Conservation (phyloP, 2,888 invertebrate genomes). For the Watsonalla binaria region DNA sequence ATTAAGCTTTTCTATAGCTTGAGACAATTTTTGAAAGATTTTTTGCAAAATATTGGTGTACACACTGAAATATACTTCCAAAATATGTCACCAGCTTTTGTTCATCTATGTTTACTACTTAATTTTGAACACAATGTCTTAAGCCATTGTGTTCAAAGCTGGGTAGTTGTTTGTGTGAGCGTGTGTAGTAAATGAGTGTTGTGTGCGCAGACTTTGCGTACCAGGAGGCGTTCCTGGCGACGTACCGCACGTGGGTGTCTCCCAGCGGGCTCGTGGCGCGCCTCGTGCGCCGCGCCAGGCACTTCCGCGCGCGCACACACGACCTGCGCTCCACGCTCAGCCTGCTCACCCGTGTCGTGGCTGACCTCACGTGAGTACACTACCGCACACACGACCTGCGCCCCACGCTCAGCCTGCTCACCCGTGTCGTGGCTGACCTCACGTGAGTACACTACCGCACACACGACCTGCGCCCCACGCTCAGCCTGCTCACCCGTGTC, state of each 20-base stretch:
- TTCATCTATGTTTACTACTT: conserved; percentile 15
- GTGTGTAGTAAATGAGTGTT: not conserved
- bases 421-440: conserved; percentile 96
- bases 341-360: conserved; percentile 94
- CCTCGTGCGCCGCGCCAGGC: conserved; percentile 85
- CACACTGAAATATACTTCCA: conserved; percentile 11
- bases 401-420: conserved; percentile 94
- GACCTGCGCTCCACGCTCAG: conserved; percentile 93
- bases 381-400: conserved; percentile 83
- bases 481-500: conserved; percentile 94
- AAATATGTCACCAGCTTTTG: conserved; percentile 25
- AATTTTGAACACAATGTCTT: conserved; percentile 17
- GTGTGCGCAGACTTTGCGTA: conserved; percentile 88
- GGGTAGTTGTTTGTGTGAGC: too few relatives aligned
- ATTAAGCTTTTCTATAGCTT: too few relatives aligned
- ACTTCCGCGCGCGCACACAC: conserved; percentile 80
- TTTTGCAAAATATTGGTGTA: not conserved
- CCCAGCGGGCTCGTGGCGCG: conserved; percentile 92
- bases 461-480: conserved; percentile 89
- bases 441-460: conserved; percentile 80
- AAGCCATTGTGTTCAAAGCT: not conserved
- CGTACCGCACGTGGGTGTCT: conserved; percentile 96
- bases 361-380: conserved; percentile 89
- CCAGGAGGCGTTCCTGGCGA: conserved; percentile 98
- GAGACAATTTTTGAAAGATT: too few relatives aligned